A percentile compares a stretch with the other conserved stretches of the same genome.
Evolutionary conservation across 2,113 vertebrate species (phyloP).

Genomic region (Hirundichthys speculiger): DNA sequence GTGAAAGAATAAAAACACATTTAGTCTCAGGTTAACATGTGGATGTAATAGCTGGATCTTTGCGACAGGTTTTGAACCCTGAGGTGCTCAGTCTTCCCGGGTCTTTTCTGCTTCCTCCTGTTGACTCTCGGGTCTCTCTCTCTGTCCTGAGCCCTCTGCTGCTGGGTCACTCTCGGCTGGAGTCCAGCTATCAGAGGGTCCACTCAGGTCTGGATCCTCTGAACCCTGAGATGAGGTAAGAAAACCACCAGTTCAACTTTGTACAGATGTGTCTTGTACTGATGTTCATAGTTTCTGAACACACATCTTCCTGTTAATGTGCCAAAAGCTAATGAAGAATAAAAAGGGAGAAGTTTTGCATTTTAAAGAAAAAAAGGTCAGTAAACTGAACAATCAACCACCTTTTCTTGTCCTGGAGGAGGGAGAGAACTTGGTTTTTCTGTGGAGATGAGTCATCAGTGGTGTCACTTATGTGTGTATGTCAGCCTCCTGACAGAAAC

Average conservation of each 20-base stretch:
- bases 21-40: neutral
- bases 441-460: neutral
- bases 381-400: neutral
- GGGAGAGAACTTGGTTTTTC: slow-evolving; percentile 6
- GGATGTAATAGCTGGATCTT: neutral
- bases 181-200: slow-evolving; percentile 20
- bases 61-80: neutral
- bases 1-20: too few relatives aligned
- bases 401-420: slow-evolving; percentile 32
- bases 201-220: neutral
- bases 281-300: neutral
- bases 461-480: neutral
- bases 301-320: neutral
- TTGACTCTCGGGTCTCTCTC: neutral
- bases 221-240: slow-evolving; percentile 33
- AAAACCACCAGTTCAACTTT: slow-evolving; percentile 27
- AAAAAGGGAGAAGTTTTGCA: rapidly evolving
- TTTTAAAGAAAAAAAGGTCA: neutral
- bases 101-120: slow-evolving; percentile 11
- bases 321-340: neutral
- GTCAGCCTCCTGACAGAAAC: neutral
- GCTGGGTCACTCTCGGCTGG: slow-evolving; percentile 12
- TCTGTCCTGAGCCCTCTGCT: neutral
- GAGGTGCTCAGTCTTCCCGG: neutral
- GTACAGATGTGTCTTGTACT: neutral